phyloP scores from a whole-genome alignment of 1,140 invertebrate genomes.

The Listronotus bonariensis region DNA sequence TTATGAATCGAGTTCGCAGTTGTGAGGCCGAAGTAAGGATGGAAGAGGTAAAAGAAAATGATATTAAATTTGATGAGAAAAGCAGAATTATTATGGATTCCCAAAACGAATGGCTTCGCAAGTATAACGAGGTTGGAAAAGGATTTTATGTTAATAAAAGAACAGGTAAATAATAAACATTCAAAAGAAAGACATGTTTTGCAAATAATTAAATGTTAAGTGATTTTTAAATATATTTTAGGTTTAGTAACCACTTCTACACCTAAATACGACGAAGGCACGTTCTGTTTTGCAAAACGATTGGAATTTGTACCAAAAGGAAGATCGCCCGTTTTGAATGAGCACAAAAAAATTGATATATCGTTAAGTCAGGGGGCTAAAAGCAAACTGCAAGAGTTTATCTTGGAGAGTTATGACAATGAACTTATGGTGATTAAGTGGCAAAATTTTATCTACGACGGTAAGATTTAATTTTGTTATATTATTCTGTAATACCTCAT shows the following conservation, averaged over 20 bases:
- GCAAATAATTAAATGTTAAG: background rate
- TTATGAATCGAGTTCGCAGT: background rate
- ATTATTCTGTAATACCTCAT: too few relatives aligned
- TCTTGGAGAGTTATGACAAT: slow-evolving; percentile 47
- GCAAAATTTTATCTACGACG: slow-evolving; percentile 48
- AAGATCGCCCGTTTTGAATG: slow-evolving; percentile 52
- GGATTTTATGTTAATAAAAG: slow-evolving; percentile 42
- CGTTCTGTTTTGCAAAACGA: slow-evolving; percentile 46
- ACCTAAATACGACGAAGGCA: slow-evolving; percentile 37
- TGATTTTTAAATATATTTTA: slow-evolving; percentile 16
- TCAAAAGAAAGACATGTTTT: background rate
- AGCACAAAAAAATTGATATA: slow-evolving; percentile 38
- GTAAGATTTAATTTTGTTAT: slow-evolving; percentile 27
- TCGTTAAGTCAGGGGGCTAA: slow-evolving; percentile 47
- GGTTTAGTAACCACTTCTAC: slow-evolving; percentile 37
- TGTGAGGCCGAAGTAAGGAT: background rate
- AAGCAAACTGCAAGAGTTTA: slow-evolving; percentile 41
- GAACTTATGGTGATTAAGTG: slow-evolving; percentile 53
- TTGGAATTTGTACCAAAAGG: slow-evolving; percentile 55
- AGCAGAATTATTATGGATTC: slow-evolving; percentile 27
- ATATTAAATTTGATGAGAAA: background rate
- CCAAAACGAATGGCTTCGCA: slow-evolving; percentile 38
- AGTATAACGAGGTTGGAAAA: slow-evolving; percentile 27
- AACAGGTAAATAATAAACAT: slow-evolving; percentile 38
- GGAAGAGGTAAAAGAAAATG: background rate